phyloP scores from a whole-genome alignment of 2,113 vertebrate species.

The Pomatorhinus ruficollis region DNA sequence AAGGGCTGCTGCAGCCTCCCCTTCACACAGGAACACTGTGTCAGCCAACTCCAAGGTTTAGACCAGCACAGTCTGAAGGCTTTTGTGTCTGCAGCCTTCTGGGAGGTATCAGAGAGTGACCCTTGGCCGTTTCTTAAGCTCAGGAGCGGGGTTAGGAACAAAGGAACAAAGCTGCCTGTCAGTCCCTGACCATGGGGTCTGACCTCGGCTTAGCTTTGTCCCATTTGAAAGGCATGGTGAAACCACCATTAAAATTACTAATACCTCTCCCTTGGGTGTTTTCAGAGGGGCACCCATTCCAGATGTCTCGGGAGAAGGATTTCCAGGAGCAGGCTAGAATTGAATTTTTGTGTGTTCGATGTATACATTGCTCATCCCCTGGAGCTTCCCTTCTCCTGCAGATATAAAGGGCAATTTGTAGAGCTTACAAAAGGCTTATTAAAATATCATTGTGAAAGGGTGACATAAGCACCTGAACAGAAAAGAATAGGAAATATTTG shows the following conservation, averaged over 20 bases:
- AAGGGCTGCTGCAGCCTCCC: neutral
- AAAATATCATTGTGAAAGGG: conserved; percentile 20
- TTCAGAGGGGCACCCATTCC: neutral
- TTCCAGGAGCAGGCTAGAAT: neutral
- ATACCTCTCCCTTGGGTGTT: neutral
- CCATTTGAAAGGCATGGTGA: neutral
- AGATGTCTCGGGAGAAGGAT: neutral
- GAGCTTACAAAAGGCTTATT: conserved; percentile 19
- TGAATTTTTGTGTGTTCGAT: neutral
- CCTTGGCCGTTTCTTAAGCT: neutral
- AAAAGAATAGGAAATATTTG: neutral
- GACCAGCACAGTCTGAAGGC: accelerated
- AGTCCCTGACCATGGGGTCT: neutral
- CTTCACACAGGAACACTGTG: accelerated
- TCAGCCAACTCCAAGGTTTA: neutral
- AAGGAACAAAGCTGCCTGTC: neutral
- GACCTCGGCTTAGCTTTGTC: neutral
- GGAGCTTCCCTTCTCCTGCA: neutral
- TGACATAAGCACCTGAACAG: neutral
- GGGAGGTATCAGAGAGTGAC: neutral
- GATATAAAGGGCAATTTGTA: conserved; percentile 22
- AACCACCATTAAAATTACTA: neutral
- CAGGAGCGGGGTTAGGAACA: neutral
- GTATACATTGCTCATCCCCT: neutral
- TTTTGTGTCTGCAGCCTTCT: neutral